Percentiles rank a stretch among this genome's conserved stretches.
These are phyloP conservation scores for Hippoglossus hippoglossus DNA, from an alignment of 2,797 vertebrate species.

Conservation along the genomic window DNA sequence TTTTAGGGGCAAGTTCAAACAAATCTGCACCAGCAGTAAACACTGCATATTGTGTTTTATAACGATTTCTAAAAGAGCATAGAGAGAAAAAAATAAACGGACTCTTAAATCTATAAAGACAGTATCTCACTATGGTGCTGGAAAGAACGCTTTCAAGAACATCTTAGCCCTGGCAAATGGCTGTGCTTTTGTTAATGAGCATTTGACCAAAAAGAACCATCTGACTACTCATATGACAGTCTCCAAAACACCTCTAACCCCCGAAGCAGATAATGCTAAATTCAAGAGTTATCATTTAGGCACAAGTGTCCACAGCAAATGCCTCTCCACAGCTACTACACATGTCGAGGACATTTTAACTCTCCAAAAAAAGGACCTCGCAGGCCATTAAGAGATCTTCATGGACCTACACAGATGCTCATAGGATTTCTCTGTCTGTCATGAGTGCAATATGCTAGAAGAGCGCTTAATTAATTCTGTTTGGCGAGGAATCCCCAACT, in stretches of 20 bases:
- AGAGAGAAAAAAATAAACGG: conserved; percentile 38
- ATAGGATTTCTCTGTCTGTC: conserved; percentile 48
- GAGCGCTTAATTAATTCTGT: conserved; percentile 25
- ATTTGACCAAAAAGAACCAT: conserved; percentile 82
- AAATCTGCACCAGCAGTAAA: conserved; percentile 40
- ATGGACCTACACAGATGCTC: conserved; percentile 66
- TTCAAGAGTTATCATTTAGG: conserved; percentile 82
- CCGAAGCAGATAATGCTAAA: conserved; percentile 81
- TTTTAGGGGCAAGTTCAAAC: conserved; percentile 41
- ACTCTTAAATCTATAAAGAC: conserved; percentile 36
- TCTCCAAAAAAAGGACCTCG: conserved; percentile 61
- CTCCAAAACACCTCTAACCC: conserved; percentile 80
- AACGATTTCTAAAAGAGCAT: conserved; percentile 21
- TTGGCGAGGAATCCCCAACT: conserved; percentile 25
- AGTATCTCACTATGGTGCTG: conserved; percentile 48
- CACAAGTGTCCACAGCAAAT: conserved; percentile 82
- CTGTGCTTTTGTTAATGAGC: conserved; percentile 77
- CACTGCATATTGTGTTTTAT: conserved; percentile 30
- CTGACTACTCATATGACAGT: conserved; percentile 84
- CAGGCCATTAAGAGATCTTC: conserved; percentile 66
- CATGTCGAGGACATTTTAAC: conserved; percentile 66
- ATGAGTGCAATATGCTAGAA: conserved; percentile 34
- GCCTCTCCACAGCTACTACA: conserved; percentile 75
- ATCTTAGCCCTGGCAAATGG: conserved; percentile 56
- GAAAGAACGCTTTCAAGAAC: conserved; percentile 47